phyloP scores from a whole-genome alignment of 2,888 invertebrate genomes.

The Galerucella pusilla region DNA sequence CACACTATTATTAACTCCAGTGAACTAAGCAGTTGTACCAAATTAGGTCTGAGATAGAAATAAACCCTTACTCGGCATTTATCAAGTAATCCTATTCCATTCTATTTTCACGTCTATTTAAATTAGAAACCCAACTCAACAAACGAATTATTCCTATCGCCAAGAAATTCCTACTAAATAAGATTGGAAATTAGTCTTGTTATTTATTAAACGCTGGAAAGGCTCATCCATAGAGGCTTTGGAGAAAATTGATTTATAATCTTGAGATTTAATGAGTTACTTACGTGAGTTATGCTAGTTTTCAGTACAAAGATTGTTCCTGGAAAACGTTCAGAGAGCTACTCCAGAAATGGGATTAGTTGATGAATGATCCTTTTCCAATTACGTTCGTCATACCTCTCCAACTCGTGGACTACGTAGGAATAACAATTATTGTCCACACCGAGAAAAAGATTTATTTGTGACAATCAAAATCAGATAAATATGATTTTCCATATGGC shows the following conservation, averaged over 20 bases:
- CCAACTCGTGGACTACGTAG: neutral
- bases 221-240: slow-evolving; percentile 24
- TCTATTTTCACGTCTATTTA: slow-evolving; percentile 6
- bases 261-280: slow-evolving; percentile 46
- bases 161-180: slow-evolving; percentile 49
- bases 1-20: too few relatives aligned
- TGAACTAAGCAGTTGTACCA: too few relatives aligned
- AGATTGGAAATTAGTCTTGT: slow-evolving; percentile 54
- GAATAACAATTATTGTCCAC: too few relatives aligned
- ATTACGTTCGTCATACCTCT: neutral
- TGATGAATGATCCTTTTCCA: neutral
- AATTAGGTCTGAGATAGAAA: neutral
- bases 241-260: slow-evolving; percentile 56
- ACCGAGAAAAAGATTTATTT: too few relatives aligned
- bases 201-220: slow-evolving; percentile 49
- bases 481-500: too few relatives aligned
- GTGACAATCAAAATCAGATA: too few relatives aligned
- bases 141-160: slow-evolving; percentile 5
- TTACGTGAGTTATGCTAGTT: slow-evolving; percentile 28
- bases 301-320: neutral
- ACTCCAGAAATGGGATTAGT: slow-evolving; percentile 1
- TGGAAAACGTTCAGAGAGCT: neutral
- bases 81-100: neutral
- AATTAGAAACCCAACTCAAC: slow-evolving; percentile 1
- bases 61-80: neutral